These are phyloP conservation scores for Lasaia peninsularis DNA, from an alignment of 1,140 invertebrate genomes.

Conservation along the genomic window DNA sequence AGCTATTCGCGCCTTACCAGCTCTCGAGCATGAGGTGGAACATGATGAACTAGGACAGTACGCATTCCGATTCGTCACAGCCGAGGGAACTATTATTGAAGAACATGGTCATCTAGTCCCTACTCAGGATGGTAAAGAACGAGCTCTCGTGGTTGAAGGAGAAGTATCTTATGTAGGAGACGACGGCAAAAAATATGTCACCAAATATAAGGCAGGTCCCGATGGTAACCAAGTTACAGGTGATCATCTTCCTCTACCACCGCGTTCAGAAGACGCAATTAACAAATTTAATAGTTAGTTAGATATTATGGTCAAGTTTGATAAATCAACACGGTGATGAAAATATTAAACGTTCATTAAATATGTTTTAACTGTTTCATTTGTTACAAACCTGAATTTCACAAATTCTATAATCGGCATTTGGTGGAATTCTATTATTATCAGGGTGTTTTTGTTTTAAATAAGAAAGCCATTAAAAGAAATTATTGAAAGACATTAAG, in stretches of 20 bases:
- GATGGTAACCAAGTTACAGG: slow-evolving; percentile 49
- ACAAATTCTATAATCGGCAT: too few species aligned
- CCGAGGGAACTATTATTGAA: slow-evolving; percentile 51
- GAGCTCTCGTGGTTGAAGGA: slow-evolving; percentile 50
- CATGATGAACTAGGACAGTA: slow-evolving; percentile 62
- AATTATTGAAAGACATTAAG: too few species aligned
- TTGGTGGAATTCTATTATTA: too few species aligned
- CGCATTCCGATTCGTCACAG: slow-evolving; percentile 57
- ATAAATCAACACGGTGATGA: too few species aligned
- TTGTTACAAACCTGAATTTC: too few species aligned
- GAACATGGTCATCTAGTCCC: slow-evolving; percentile 56
- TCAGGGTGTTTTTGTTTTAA: too few species aligned
- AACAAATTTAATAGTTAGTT: not conserved
- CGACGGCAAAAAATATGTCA: slow-evolving; percentile 49
- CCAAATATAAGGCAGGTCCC: slow-evolving; percentile 55
- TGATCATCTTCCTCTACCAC: slow-evolving; percentile 27
- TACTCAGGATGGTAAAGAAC: slow-evolving; percentile 36
- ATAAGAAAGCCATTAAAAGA: too few species aligned
- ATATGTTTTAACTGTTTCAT: too few species aligned
- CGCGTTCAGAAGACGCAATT: not conserved
- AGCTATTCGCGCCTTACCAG: slow-evolving; percentile 29
- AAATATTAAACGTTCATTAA: too few species aligned
- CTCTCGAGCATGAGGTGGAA: slow-evolving; percentile 45
- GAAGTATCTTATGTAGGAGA: slow-evolving; percentile 45
- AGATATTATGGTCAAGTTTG: too few species aligned